Base-by-base conservation (phyloP, 2,888 invertebrate species). In the Philopedon plagiatum region DNA sequence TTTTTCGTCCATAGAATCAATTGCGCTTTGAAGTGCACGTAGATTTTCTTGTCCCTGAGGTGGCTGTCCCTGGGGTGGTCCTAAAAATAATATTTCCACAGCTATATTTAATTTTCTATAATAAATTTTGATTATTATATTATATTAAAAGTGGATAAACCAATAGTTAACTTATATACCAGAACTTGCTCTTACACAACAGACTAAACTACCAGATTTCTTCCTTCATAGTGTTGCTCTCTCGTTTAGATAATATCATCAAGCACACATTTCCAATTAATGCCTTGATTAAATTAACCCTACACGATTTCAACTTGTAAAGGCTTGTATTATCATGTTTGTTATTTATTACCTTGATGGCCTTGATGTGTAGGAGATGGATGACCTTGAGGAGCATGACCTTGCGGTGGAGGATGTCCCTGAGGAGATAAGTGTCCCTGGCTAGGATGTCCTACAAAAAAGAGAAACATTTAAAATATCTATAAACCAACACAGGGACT, bases 1-100 rank as follows among this genome's bases (percentile, higher is more conserved):
- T 81, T 96, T 96, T 82, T 97, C 97, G 85, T 97, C 97, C 97
- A 97, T 97, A 0, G 95, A 93, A 82, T 94, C 95, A 61, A 97
- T 97, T 29, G 97, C 96, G 76, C 95, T 90, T 81, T 96, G 96
- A 18, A 96, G 86, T 0, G 95, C 95, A 83, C 92, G 93, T n/a
- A 96, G 86, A 61, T 75, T 75, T 44, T 73, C 75, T 44, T 77
- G 78, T 15, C 71, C 75, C 26, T 73, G 77, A 7, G 67, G 70
- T n/a, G 77, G 77, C 44, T 37, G 74, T 13, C 57, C 69, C 26
- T 51, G 60, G 2, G 54, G 39, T 26, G 69, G 62, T 1, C 62
- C 71, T 76, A 76, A 79, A 76, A 80, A 77, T n/a, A n/a, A n/a
- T n/a, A n/a, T n/a, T n/a, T n/a, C n/a, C n/a, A n/a, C n/a, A n/a